These are phyloP conservation scores for Homarus americanus DNA, from an alignment of 1,140 invertebrate genomes.

Conservation along the genomic window DNA sequence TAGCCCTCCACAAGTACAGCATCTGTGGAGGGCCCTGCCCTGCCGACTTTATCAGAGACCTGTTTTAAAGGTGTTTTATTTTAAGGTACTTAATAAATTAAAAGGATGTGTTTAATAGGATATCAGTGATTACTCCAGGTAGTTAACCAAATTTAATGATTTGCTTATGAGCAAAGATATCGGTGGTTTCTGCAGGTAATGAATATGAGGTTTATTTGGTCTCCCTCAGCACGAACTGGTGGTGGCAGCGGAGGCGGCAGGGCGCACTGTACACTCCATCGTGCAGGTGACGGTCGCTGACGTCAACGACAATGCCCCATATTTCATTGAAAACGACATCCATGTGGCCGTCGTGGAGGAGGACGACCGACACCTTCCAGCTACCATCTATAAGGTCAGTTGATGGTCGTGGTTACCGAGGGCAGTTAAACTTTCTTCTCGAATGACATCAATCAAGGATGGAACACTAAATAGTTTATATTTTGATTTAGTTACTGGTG, in stretches of 20 bases:
- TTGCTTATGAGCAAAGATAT: background rate
- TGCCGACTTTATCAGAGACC: background rate
- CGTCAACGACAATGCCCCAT: constrained; percentile 53
- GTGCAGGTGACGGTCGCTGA: constrained; percentile 46
- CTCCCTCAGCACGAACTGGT: constrained; percentile 48
- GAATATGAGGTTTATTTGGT: too few species aligned
- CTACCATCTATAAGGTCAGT: constrained; percentile 37
- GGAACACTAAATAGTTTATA: too few species aligned
- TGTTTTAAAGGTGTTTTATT: background rate
- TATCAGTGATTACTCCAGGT: background rate
- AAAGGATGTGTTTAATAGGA: background rate
- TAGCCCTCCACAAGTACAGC: too few species aligned
- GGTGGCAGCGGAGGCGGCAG: constrained; percentile 15
- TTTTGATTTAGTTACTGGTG: too few species aligned
- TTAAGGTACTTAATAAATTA: background rate
- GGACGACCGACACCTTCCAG: constrained; percentile 29
- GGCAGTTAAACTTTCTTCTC: too few species aligned
- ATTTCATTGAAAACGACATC: constrained; percentile 2
- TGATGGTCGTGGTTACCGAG: too few species aligned
- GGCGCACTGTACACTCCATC: constrained; percentile 10
- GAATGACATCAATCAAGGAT: too few species aligned
- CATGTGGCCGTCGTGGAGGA: constrained; percentile 39
- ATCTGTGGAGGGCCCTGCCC: too few species aligned
- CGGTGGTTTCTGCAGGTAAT: background rate
- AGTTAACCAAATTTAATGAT: background rate